A percentile compares a stretch with the other conserved stretches of the same genome.
Evolutionary conservation across 2,888 invertebrate species (phyloP).

Genomic region (Laothoe populi): DNA sequence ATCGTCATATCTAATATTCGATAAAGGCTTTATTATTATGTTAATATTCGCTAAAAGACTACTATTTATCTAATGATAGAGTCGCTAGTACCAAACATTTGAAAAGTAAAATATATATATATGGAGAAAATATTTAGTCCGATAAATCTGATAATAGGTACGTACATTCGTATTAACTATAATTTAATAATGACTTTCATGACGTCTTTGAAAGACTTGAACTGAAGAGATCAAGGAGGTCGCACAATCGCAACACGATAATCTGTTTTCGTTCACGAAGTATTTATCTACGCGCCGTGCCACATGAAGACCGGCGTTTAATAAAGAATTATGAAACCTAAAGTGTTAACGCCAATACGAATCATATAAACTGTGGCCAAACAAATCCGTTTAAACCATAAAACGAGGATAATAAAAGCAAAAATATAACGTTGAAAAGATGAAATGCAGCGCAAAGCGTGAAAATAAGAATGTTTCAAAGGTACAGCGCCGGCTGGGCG

Average conservation of each 20-base stretch:
- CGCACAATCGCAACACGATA: slow-evolving; percentile 38
- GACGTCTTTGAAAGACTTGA: slow-evolving; percentile 43
- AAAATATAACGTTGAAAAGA: slow-evolving; percentile 51
- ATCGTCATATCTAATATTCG: background rate
- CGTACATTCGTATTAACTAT: slow-evolving; percentile 26
- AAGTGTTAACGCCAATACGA: slow-evolving; percentile 39
- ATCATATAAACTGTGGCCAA: slow-evolving; percentile 46
- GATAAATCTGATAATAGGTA: slow-evolving; percentile 1
- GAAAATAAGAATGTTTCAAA: slow-evolving; percentile 62
- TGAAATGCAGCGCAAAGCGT: slow-evolving; percentile 54
- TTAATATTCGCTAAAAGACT: too few species aligned
- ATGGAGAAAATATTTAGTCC: background rate
- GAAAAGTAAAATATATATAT: background rate
- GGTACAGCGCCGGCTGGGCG: slow-evolving; percentile 49
- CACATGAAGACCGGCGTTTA: slow-evolving; percentile 12
- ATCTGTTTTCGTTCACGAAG: slow-evolving; percentile 37
- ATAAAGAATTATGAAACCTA: slow-evolving; percentile 34
- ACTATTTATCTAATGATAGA: too few species aligned
- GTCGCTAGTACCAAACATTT: too few species aligned
- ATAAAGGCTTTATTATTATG: too few species aligned
- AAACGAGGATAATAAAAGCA: slow-evolving; percentile 56
- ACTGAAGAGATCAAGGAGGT: slow-evolving; percentile 45
- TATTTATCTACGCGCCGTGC: slow-evolving; percentile 5
- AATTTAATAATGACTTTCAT: slow-evolving; percentile 38
- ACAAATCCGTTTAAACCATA: slow-evolving; percentile 55